A percentile compares a stretch with the other conserved stretches of the same genome.
These are phyloP conservation scores for Macrophya annulata DNA, from an alignment of 2,888 invertebrate species.

Conservation along the genomic window DNA sequence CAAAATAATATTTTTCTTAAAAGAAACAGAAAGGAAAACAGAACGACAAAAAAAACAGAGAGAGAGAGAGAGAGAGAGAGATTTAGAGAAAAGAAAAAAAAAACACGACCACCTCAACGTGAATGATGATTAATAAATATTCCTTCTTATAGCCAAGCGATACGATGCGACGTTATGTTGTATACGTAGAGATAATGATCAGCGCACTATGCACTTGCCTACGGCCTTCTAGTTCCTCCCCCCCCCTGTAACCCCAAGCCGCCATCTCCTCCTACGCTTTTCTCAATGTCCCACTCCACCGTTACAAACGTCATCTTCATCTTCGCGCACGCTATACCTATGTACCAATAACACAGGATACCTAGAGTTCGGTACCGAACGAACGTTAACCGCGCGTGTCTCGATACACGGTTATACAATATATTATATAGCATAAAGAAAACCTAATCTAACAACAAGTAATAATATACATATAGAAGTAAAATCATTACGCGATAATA, in stretches of 20 bases:
- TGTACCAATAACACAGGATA: slow-evolving; percentile 5
- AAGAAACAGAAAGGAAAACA: not conserved
- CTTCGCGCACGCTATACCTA: slow-evolving; percentile 26
- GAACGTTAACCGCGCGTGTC: slow-evolving; percentile 1
- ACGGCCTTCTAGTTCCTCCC: slow-evolving; percentile 39
- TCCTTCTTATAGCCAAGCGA: slow-evolving; percentile 28
- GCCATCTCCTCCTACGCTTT: not conserved
- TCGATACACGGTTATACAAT: not conserved
- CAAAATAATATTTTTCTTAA: not conserved
- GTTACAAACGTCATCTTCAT: slow-evolving; percentile 48
- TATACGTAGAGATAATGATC: slow-evolving; percentile 48
- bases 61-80: not conserved
- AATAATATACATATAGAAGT: not conserved
- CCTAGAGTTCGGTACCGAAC: slow-evolving; percentile 16
- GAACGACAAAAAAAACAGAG: not conserved
- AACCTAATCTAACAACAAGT: not conserved
- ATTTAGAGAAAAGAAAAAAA: not conserved
- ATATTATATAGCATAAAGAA: not conserved
- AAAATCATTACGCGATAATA: not conserved
- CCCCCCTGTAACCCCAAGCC: not conserved
- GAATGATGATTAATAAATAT: slow-evolving; percentile 34
- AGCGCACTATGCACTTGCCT: slow-evolving; percentile 54
- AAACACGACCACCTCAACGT: slow-evolving; percentile 24
- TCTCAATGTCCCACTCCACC: slow-evolving; percentile 14
- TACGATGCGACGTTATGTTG: slow-evolving; percentile 20